Percentiles rank a stretch among this genome's conserved stretches.
phyloP scores from a whole-genome alignment of 2,888 invertebrate species.

The Aphidius colemani region DNA sequence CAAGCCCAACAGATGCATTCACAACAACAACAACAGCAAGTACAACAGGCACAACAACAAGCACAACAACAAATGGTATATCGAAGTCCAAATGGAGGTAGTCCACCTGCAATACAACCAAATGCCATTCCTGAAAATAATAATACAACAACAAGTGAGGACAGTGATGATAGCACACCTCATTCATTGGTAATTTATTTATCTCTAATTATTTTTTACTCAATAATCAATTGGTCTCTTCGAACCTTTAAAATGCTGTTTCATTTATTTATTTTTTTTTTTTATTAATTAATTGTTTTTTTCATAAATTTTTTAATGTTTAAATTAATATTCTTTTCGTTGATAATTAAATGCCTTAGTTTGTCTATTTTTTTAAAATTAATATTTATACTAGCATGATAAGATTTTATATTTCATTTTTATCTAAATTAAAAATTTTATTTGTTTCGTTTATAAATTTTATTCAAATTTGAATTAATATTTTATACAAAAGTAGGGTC shows the following conservation, averaged over 20 bases:
- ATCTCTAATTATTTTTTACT: neutral
- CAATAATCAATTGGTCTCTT: neutral
- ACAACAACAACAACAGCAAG: conserved; percentile 49
- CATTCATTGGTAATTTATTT: conserved; percentile 66
- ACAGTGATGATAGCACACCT: conserved; percentile 82
- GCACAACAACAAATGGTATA: conserved; percentile 59
- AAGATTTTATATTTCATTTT: neutral
- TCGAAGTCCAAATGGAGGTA: conserved; percentile 69
- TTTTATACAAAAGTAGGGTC: neutral
- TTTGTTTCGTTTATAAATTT: neutral
- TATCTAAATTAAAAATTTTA: neutral
- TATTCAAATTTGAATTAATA: neutral
- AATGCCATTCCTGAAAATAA: conserved; percentile 63
- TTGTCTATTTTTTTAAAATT: neutral
- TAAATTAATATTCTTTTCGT: no score
- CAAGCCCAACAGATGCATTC: conserved; percentile 52
- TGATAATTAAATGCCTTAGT: no score
- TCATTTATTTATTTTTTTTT: neutral
- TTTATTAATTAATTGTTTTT: neutral
- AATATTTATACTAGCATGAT: neutral
- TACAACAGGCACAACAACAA: conserved; percentile 41
- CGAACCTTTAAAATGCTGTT: neutral
- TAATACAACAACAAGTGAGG: conserved; percentile 78
- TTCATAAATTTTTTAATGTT: no score
- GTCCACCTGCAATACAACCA: conserved; percentile 61